Evolutionary conservation across 92 coral and sea anemone genomes (phyloP).

Genomic region (Parazoanthus darwini): DNA sequence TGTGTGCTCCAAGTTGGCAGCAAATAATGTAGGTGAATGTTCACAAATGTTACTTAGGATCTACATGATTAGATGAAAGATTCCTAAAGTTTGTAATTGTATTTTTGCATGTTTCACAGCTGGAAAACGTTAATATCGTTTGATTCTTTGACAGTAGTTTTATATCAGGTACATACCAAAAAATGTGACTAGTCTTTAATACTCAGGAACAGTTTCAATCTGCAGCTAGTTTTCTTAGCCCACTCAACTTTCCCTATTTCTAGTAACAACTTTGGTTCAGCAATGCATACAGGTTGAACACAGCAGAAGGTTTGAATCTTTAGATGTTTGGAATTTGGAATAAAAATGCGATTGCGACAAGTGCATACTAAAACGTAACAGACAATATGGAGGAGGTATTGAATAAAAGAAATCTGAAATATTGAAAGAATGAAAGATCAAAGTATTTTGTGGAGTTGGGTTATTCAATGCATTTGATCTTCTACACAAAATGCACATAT

Average conservation of each 20-base stretch:
- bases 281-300: not conserved
- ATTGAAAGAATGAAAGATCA: not conserved
- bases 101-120: no score
- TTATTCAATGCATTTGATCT: not conserved
- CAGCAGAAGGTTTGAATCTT: slow-evolving; percentile 9
- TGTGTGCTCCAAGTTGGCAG: not conserved
- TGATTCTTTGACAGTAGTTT: no score
- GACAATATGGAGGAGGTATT: not conserved
- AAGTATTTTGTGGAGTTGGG: not conserved
- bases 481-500: not conserved
- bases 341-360: not conserved
- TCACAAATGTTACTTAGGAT: no score
- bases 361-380: not conserved
- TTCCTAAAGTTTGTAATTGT: not conserved
- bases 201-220: not conserved
- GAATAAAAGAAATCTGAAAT: no score
- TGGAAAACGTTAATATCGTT: no score
- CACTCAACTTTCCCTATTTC: not conserved
- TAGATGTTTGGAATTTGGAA: not conserved
- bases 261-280: not conserved
- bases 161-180: not conserved
- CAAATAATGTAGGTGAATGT: not conserved
- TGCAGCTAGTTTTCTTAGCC: not conserved
- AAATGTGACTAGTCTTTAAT: no score
- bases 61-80: not conserved